phyloP scores from a whole-genome alignment of 2,113 vertebrate genomes.

The Sinocyclocheilus anshuiensis region DNA sequence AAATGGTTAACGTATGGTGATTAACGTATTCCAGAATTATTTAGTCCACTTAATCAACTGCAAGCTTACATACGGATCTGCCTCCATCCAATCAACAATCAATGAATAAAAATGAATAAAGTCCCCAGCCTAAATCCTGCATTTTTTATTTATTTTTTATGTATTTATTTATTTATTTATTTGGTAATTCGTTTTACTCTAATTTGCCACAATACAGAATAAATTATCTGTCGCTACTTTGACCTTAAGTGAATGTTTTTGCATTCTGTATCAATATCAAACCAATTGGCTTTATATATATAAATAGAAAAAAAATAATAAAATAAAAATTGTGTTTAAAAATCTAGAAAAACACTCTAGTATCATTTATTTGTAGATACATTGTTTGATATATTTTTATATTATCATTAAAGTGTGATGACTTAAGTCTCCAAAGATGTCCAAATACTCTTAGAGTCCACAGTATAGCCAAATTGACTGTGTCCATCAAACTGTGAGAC shows the following conservation, averaged over 20 bases:
- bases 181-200: background rate
- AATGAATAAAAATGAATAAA: background rate
- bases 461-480: constrained; percentile 25
- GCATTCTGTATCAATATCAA: too few relatives aligned
- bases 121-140: background rate
- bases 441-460: background rate
- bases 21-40: background rate
- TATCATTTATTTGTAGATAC: background rate
- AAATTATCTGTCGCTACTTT: too few relatives aligned
- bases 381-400: background rate
- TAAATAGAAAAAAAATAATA: background rate
- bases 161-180: too few relatives aligned
- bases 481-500: constrained; percentile 37
- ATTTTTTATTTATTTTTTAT: too few relatives aligned
- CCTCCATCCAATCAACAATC: background rate
- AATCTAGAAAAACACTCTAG: background rate
- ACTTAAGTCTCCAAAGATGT: background rate
- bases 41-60: background rate
- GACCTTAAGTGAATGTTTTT: too few relatives aligned
- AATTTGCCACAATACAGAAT: background rate
- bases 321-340: background rate
- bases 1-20: background rate
- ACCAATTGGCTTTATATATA: too few relatives aligned
- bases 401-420: background rate
- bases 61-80: background rate